Conservation (phyloP, 2,113 vertebrate genomes). For the Vulpes ferrilata region DNA sequence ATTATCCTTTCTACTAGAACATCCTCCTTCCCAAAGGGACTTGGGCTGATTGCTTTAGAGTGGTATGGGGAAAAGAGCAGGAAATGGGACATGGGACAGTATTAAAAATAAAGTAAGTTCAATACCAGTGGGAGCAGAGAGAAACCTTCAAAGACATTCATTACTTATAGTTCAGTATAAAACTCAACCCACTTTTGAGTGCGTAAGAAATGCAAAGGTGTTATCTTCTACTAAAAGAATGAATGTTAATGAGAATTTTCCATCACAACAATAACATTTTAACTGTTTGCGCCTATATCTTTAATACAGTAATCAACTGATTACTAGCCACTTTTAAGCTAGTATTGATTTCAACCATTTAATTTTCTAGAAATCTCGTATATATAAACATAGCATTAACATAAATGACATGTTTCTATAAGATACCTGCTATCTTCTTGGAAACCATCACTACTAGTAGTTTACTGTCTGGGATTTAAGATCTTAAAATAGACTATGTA, state of each 20-base stretch:
- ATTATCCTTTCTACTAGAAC: conserved; percentile 66
- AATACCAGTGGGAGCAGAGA: conserved; percentile 64
- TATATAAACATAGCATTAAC: neutral
- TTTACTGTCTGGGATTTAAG: neutral
- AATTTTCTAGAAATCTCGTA: conserved; percentile 33
- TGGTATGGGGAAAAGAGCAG: conserved; percentile 24
- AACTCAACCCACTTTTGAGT: conserved; percentile 53
- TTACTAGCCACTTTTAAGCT: conserved; percentile 6
- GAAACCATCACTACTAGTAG: neutral
- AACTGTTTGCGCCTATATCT: neutral
- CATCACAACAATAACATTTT: neutral
- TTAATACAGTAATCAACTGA: conserved; percentile 3
- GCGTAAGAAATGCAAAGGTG: conserved; percentile 20
- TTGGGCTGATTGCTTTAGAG: conserved; percentile 64
- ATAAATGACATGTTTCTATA: neutral
- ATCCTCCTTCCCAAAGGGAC: conserved; percentile 70
- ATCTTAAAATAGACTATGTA: neutral
- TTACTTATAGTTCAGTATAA: neutral
- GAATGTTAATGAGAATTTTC: neutral
- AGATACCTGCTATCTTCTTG: conserved; percentile 13
- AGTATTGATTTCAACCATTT: conserved; percentile 47
- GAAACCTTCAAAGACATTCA: neutral
- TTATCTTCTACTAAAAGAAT: conserved; percentile 41
- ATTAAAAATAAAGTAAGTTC: conserved; percentile 77
- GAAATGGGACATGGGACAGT: conserved; percentile 56